Evolutionary conservation across 2,113 vertebrate genomes (phyloP), one percentile per base, ranked within the genome.

Genomic region (Recurvirostra avosetta): DNA sequence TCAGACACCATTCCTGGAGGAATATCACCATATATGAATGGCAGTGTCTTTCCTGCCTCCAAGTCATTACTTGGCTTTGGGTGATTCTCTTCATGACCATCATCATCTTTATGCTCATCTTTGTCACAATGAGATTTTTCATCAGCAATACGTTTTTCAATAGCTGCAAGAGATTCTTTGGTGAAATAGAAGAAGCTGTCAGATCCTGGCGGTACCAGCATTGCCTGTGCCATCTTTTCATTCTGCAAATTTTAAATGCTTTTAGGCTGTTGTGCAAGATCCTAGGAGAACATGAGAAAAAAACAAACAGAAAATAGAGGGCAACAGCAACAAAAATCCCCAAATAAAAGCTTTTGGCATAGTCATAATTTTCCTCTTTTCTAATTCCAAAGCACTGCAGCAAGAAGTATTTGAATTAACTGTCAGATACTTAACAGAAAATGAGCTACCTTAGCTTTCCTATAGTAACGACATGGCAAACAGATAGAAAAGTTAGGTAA

Each of bases 181-280:
- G 98, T 99, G 91, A 99, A 99, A 90, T 80, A 97, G 92, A 94
- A 98, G 97, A 99, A 98, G 98, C 99, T 99, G 77, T 99, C 98
- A 98, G 99, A 98, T 99, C 99, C 99, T 95, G 99, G 99, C 43
- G 98, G 99, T 98, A 98, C 97, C 98, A 99, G 97, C 97, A 98
- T 97, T 96, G 96, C 95, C 47, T 95, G 98, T 40, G 98, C 99
- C 99, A 99, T 99, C 96, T 99, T 99, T 98, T 99, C 99, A 99
- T 99, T 98, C 99, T 99, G 99, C 98, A 98, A 89, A 93, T 98
- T 98, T 98, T 98, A 98, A 98, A 98, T 97, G 97, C 91, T 96
- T 87, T 97, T 95, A 97, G 90, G 86, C 91, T 98, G 93, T 96
- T 96, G 95, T 84, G 90, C 96, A 97, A 98, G 95, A 95, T 97